Evolutionary conservation across 2,113 vertebrate genomes (phyloP).

Genomic region (Gadus chalcogrammus): DNA sequence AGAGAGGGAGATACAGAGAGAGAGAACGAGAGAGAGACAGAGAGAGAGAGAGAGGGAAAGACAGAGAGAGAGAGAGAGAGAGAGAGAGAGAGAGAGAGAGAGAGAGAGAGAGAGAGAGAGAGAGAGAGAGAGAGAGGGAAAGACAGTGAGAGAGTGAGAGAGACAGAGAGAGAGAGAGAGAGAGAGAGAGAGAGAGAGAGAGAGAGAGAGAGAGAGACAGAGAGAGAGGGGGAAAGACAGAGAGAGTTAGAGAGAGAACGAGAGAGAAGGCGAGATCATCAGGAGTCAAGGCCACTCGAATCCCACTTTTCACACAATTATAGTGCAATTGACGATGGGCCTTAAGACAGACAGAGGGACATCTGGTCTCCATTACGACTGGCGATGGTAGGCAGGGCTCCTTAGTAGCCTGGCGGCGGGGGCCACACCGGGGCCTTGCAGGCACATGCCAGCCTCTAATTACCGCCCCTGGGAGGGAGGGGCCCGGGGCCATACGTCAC

Average conservation of each 20-base stretch:
- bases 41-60: background rate
- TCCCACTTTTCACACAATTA: constrained; percentile 2
- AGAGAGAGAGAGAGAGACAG: background rate
- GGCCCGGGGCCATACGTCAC: constrained; percentile 59
- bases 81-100: too few species aligned
- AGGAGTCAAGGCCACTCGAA: constrained; percentile 64
- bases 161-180: too few species aligned
- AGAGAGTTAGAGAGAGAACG: background rate
- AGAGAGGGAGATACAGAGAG: background rate
- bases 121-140: background rate
- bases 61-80: constrained; percentile 14
- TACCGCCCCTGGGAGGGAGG: constrained; percentile 69
- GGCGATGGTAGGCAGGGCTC: constrained; percentile 72
- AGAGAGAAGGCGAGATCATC: constrained; percentile 5
- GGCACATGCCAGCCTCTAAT: constrained; percentile 87
- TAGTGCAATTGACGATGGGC: constrained; percentile 84
- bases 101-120: background rate
- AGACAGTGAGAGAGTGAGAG: background rate
- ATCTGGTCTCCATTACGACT: constrained; percentile 89
- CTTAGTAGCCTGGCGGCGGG: constrained; percentile 41
- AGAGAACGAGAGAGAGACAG: too few species aligned
- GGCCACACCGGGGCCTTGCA: constrained; percentile 74
- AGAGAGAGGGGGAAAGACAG: too few species aligned
- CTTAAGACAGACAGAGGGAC: constrained; percentile 75
- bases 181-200: background rate